phyloP scores from a whole-genome alignment of 2,113 vertebrate genomes.

The Zosterops lateralis region DNA sequence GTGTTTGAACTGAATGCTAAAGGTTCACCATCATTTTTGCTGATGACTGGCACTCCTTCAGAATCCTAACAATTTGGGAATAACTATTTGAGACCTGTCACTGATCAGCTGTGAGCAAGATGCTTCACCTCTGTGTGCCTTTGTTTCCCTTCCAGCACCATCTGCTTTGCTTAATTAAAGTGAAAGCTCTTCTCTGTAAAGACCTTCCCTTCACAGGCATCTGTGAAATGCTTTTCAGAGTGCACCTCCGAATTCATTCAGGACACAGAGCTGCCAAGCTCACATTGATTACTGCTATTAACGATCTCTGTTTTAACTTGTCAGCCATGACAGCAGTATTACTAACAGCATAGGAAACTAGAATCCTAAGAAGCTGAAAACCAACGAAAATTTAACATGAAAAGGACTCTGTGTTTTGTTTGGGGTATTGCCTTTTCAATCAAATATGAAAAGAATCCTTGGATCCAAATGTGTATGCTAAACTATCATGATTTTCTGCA shows the following conservation, averaged over 20 bases:
- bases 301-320: conserved; percentile 13
- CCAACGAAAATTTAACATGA: neutral
- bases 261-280: neutral
- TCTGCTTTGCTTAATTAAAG: conserved; percentile 59
- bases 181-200: neutral
- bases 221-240: conserved; percentile 31
- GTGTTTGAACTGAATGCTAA: neutral
- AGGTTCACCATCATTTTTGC: neutral
- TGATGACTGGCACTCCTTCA: neutral
- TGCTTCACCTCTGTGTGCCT: conserved; percentile 28
- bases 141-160: conserved; percentile 44
- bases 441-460: neutral
- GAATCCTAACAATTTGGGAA: neutral
- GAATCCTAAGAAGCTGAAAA: neutral
- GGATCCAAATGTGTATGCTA: neutral
- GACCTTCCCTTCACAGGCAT: conserved; percentile 34
- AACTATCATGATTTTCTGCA: neutral
- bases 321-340: neutral
- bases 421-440: neutral
- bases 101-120: conserved; percentile 50
- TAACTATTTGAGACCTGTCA: neutral
- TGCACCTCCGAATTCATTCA: neutral
- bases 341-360: neutral
- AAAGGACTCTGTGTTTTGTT: neutral
- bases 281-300: conserved; percentile 1